Percentiles rank a stretch among this genome's conserved stretches.
These are phyloP conservation scores for Agriopis leucophaearia DNA, from an alignment of 2,888 invertebrate genomes.

Conservation along the genomic window DNA sequence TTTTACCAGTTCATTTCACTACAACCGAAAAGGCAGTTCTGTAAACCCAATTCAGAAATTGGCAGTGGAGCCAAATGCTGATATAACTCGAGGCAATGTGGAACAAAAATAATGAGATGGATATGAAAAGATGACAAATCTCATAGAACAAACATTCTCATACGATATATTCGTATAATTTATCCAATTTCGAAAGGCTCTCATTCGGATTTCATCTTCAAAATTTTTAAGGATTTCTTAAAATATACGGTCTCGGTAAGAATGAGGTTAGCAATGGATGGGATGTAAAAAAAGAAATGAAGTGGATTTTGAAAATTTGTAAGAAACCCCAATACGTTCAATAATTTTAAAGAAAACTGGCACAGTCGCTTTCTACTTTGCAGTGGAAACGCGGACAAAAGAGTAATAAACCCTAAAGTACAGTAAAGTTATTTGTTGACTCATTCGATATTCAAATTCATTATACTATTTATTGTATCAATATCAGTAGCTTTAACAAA, in stretches of 20 bases:
- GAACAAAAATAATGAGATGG: slow-evolving; percentile 18
- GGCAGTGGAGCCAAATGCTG: slow-evolving; percentile 15
- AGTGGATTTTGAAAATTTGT: too few relatives aligned
- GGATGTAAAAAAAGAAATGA: too few relatives aligned
- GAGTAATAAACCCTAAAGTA: too few relatives aligned
- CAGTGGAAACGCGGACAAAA: too few relatives aligned
- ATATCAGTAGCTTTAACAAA: too few relatives aligned
- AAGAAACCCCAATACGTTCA: too few relatives aligned
- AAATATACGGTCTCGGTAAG: neutral
- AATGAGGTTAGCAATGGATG: neutral
- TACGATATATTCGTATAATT: slow-evolving; percentile 10
- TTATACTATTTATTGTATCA: too few relatives aligned
- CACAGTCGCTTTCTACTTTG: too few relatives aligned
- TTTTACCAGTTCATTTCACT: neutral
- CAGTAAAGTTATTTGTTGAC: too few relatives aligned
- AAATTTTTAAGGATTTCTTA: slow-evolving; percentile 8
- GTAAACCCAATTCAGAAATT: slow-evolving; percentile 11
- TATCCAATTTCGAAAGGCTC: slow-evolving; percentile 3
- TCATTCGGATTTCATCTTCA: slow-evolving; percentile 3
- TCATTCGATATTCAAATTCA: too few relatives aligned
- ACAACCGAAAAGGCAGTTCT: neutral
- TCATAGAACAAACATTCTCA: slow-evolving; percentile 14
- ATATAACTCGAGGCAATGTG: slow-evolving; percentile 11
- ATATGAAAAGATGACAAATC: slow-evolving; percentile 29
- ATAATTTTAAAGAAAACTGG: too few relatives aligned